Evolutionary conservation across 2,888 invertebrate genomes (phyloP).

Genomic region (Euproctis similis): DNA sequence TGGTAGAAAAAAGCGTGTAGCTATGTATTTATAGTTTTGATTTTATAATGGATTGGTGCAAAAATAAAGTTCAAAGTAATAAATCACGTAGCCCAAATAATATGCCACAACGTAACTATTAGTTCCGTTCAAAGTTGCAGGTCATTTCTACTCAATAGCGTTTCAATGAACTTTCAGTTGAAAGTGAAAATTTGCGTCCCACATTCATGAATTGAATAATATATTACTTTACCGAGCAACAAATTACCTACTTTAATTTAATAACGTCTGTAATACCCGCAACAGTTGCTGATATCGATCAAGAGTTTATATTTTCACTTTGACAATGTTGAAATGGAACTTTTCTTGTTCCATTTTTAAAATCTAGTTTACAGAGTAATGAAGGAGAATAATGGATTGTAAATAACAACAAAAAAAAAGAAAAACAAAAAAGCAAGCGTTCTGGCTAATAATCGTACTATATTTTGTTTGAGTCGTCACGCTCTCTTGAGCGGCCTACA

Average conservation of each 20-base stretch:
- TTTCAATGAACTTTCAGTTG: conserved; percentile 19
- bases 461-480: conserved; percentile 45
- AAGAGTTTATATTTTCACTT: conserved; percentile 6
- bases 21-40: too few species aligned
- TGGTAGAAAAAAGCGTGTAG: too few species aligned
- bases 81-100: too few species aligned
- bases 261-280: conserved; percentile 21
- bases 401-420: too few species aligned
- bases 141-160: conserved; percentile 14
- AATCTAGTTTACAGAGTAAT: conserved; percentile 10
- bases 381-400: conserved; percentile 21
- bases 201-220: conserved; percentile 28
- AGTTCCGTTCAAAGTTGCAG: conserved; percentile 13
- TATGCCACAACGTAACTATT: conserved; percentile 2
- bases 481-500: conserved; percentile 51
- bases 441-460: conserved; percentile 35
- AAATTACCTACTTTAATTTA: conserved; percentile 17
- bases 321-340: conserved; percentile 7
- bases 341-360: conserved; percentile 11
- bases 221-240: too few species aligned
- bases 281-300: conserved; percentile 5
- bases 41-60: too few species aligned
- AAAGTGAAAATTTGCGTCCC: conserved; percentile 22
- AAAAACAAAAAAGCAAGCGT: conserved; percentile 26
- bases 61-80: too few species aligned